phyloP scores from a whole-genome alignment of 2,888 invertebrate genomes.

The Ornithoptera priamus region DNA sequence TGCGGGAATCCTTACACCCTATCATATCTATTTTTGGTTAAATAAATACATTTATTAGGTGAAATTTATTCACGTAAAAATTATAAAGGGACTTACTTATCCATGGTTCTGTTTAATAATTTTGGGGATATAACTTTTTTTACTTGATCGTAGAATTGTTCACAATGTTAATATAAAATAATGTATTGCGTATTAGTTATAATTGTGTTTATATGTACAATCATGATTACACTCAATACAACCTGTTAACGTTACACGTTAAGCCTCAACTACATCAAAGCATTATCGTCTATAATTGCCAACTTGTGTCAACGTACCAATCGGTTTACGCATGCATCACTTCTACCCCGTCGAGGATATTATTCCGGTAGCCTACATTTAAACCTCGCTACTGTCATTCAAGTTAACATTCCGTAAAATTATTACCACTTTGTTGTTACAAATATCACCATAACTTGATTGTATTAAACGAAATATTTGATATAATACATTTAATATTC shows the following conservation, averaged over 20 bases:
- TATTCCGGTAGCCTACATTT: conserved; percentile 60
- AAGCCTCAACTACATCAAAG: conserved; percentile 48
- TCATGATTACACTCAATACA: conserved; percentile 9
- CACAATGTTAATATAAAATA: too few species aligned
- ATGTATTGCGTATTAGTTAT: too few species aligned
- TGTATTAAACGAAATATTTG: background rate
- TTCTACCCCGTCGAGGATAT: conserved; percentile 62
- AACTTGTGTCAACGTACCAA: conserved; percentile 67
- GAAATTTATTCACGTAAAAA: too few species aligned
- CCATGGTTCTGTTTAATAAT: too few species aligned
- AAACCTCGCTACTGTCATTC: too few species aligned
- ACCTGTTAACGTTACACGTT: conserved; percentile 41
- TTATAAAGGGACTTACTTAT: too few species aligned
- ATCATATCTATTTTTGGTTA: too few species aligned
- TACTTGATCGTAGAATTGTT: too few species aligned
- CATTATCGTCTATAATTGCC: conserved; percentile 61
- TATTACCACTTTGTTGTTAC: background rate
- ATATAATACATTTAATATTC: background rate
- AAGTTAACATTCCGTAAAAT: background rate
- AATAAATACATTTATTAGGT: too few species aligned
- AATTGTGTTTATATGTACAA: background rate
- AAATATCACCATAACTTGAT: background rate
- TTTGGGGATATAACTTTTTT: too few species aligned
- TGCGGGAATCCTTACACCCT: too few species aligned
- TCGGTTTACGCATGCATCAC: conserved; percentile 63